A percentile compares a stretch with the other conserved stretches of the same genome.
phyloP scores from a whole-genome alignment of 1,140 invertebrate species.

The Brachionus plicatilis region DNA sequence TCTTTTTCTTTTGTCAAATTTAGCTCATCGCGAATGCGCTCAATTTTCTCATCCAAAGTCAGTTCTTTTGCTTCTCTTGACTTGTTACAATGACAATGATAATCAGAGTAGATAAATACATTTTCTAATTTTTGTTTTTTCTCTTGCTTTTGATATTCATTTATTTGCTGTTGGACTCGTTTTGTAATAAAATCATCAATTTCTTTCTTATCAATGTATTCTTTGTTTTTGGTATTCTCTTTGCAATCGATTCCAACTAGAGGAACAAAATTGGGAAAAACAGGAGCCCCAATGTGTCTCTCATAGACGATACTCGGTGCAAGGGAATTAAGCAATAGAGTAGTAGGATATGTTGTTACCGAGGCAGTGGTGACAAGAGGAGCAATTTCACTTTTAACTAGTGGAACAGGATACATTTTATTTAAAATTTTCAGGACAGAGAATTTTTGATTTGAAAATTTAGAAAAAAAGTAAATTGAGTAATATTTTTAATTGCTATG shows the following conservation, averaged over 20 bases:
- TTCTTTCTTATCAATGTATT: background rate
- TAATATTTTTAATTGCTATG: background rate
- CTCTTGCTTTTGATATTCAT: background rate
- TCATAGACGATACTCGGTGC: slow-evolving; percentile 6
- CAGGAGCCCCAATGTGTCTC: background rate
- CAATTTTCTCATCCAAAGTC: slow-evolving; percentile 18
- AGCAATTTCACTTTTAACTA: background rate
- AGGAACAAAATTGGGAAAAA: background rate
- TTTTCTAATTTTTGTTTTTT: background rate
- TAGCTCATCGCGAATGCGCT: background rate
- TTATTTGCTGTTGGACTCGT: background rate
- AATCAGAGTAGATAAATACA: background rate
- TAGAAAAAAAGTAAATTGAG: background rate
- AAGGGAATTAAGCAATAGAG: background rate
- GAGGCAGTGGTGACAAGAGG: background rate
- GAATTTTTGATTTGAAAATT: background rate
- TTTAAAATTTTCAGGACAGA: background rate
- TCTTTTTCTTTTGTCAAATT: slow-evolving; percentile 23
- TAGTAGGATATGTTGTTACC: background rate
- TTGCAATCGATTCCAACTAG: background rate
- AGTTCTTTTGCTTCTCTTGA: background rate
- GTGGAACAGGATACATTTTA: background rate
- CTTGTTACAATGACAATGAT: background rate
- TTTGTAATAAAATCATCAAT: background rate
- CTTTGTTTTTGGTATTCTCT: background rate